These are phyloP conservation scores for Ophiothrix spiculata DNA, from an alignment of 35 echinoderm and acorn worm genomes.

Conservation along the genomic window DNA sequence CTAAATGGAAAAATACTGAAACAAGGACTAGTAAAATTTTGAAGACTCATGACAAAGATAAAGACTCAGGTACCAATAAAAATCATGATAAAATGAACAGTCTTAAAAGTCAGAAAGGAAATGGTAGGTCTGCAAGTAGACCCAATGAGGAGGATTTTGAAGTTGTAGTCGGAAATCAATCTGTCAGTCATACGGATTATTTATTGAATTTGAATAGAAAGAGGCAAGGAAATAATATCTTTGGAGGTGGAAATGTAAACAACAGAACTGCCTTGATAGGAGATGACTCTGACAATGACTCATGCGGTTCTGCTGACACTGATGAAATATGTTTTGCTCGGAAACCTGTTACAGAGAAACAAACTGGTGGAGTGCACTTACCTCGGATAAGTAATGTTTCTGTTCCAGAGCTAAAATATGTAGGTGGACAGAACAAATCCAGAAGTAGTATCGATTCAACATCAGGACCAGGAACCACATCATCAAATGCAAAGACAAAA, in stretches of 20 bases:
- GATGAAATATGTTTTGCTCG: constrained; percentile 56
- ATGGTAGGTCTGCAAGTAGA: not conserved
- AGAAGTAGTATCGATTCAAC: too few species aligned
- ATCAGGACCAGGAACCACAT: too few species aligned
- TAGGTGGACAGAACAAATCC: too few species aligned
- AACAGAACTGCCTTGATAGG: not conserved
- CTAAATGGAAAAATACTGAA: constrained; percentile 15
- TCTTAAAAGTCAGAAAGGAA: not conserved
- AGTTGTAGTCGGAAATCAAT: constrained; percentile 25
- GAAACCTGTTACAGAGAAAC: not conserved
- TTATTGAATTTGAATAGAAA: not conserved
- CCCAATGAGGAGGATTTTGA: constrained; percentile 49
- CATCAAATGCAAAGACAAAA: too few species aligned
- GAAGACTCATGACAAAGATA: not conserved
- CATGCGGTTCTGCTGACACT: constrained; percentile 52
- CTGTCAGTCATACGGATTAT: not conserved
- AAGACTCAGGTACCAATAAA: not conserved
- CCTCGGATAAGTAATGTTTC: too few species aligned
- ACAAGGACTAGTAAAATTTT: not conserved
- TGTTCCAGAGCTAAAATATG: too few species aligned
- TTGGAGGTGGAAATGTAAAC: not conserved
- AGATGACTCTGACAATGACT: constrained; percentile 35
- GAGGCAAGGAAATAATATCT: not conserved
- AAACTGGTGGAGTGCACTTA: too few species aligned
- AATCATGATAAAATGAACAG: not conserved